These are phyloP conservation scores for Drosophila dives DNA, from an alignment of 2,888 invertebrate species.

Conservation along the genomic window DNA sequence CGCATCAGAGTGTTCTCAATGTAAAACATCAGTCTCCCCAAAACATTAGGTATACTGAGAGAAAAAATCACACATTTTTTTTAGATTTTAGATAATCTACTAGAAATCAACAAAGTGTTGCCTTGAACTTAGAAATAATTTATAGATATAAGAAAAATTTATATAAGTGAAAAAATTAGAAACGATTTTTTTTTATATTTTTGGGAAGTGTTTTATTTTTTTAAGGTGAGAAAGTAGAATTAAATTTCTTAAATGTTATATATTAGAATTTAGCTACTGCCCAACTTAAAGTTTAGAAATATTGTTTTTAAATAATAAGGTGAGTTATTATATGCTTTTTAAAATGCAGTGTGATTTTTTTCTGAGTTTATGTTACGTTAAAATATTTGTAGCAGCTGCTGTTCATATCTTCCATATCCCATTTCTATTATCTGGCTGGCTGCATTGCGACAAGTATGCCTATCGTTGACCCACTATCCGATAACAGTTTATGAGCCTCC, in stretches of 20 bases:
- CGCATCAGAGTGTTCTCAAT: not conserved
- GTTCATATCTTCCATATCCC: not conserved
- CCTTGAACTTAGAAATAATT: not conserved
- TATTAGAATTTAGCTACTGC: no score
- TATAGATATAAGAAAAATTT: not conserved
- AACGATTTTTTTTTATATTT: not conserved
- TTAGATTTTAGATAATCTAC: not conserved
- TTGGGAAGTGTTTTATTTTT: not conserved
- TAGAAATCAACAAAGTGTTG: not conserved
- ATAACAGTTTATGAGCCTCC: constrained; percentile 56
- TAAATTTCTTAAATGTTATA: not conserved
- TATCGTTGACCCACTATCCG: constrained; percentile 7
- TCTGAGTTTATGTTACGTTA: constrained; percentile 11
- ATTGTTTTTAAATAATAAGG: no score
- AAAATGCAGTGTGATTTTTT: not conserved
- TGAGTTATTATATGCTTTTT: not conserved
- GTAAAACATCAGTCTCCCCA: not conserved
- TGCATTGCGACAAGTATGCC: constrained; percentile 32
- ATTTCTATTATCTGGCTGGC: not conserved
- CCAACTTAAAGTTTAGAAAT: no score
- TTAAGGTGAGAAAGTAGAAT: not conserved
- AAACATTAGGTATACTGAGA: not conserved
- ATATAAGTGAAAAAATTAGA: not conserved
- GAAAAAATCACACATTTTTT: not conserved
- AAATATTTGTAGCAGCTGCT: constrained; percentile 36